These are phyloP conservation scores for Archivesica marissinica DNA, from an alignment of 1,140 invertebrate species.

Conservation along the genomic window DNA sequence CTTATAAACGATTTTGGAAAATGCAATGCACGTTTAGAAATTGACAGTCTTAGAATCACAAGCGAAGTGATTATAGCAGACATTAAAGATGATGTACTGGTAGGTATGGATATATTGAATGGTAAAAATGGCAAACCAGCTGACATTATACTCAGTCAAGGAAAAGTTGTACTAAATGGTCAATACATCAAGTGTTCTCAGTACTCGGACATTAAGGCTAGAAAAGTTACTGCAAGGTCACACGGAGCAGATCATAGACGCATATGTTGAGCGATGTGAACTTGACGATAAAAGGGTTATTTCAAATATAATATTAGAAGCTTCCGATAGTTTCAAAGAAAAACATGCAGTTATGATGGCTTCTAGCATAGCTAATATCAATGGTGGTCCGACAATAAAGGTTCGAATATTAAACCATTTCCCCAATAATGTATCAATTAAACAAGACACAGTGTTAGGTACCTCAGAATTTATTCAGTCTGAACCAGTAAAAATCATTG, in stretches of 20 bases:
- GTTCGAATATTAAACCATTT: not conserved
- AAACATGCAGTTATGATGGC: not conserved
- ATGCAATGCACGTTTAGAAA: not conserved
- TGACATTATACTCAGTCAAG: conserved; percentile 1
- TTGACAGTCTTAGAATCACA: not conserved
- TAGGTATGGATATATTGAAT: not conserved
- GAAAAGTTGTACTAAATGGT: not conserved
- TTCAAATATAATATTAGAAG: conserved; percentile 3
- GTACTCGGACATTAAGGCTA: not conserved
- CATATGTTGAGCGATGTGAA: not conserved
- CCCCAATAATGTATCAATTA: not conserved
- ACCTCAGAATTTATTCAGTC: too few relatives aligned
- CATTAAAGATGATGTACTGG: conserved; percentile 4
- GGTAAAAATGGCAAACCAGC: not conserved
- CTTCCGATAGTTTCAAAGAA: not conserved
- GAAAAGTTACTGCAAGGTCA: conserved; percentile 8
- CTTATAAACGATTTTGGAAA: not conserved
- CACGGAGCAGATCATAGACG: not conserved
- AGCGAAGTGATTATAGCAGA: not conserved
- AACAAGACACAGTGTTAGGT: not conserved
- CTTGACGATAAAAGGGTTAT: not conserved
- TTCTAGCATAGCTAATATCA: not conserved
- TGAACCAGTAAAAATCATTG: too few relatives aligned
- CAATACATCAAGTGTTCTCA: not conserved
- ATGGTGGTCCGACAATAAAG: not conserved